Conservation (phyloP, 2,888 invertebrate genomes). For the Dicranocentrus wangi region DNA sequence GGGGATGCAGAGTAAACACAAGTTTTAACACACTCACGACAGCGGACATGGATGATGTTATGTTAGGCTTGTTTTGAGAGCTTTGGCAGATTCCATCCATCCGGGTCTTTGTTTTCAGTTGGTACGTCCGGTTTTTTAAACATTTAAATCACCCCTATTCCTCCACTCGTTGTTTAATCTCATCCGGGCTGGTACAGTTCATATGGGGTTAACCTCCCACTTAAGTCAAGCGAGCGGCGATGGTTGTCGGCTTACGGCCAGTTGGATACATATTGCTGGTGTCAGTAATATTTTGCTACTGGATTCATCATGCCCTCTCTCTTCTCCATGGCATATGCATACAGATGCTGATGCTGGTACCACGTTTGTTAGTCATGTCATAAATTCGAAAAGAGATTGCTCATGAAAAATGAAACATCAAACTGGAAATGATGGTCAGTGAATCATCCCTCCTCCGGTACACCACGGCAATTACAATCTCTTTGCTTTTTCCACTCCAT, state of each 20-base stretch:
- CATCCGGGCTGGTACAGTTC: slow-evolving; percentile 18
- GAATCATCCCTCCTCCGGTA: slow-evolving; percentile 6
- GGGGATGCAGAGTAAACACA: neutral
- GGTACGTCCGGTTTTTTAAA: slow-evolving; percentile 41
- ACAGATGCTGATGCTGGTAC: neutral
- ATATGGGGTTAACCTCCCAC: slow-evolving; percentile 25
- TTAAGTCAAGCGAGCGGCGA: slow-evolving; percentile 4
- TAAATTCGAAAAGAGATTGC: too few species aligned
- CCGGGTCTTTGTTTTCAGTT: slow-evolving; percentile 46
- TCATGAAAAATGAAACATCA: slow-evolving; percentile 11
- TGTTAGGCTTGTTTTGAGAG: slow-evolving; percentile 5
- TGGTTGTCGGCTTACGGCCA: neutral
- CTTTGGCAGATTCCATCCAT: slow-evolving; percentile 33
- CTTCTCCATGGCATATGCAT: neutral
- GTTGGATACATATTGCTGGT: slow-evolving; percentile 34
- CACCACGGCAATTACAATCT: slow-evolving; percentile 14
- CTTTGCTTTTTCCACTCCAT: neutral
- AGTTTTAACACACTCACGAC: slow-evolving; percentile 27
- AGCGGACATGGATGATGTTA: slow-evolving; percentile 13
- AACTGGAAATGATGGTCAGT: slow-evolving; percentile 19
- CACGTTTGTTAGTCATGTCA: too few species aligned
- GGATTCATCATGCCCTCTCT: too few species aligned
- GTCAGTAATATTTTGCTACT: neutral
- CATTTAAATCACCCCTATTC: slow-evolving; percentile 35
- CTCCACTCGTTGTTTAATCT: slow-evolving; percentile 1